A percentile compares a stretch with the other conserved stretches of the same genome.
phyloP scores from a whole-genome alignment of 2,797 vertebrate genomes.

The Ciconia nigra region DNA sequence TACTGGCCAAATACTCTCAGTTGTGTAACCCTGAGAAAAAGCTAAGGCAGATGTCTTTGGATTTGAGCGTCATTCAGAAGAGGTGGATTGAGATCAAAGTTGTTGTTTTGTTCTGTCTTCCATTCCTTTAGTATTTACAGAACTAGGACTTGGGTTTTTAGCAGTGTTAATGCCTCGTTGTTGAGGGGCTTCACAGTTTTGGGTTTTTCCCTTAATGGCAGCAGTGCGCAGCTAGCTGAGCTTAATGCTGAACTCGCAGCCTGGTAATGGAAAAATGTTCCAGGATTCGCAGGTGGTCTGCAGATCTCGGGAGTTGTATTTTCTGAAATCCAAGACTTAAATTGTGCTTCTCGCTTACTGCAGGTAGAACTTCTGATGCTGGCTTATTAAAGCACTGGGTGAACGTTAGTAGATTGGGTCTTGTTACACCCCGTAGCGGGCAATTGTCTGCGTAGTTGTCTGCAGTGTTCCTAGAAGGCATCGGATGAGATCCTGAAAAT shows the following conservation, averaged over 20 bases:
- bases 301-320: neutral
- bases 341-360: neutral
- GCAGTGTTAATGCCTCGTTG: neutral
- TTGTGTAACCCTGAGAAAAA: neutral
- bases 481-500: neutral
- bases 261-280: neutral
- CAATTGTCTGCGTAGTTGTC: accelerated
- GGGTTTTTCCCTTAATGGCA: neutral
- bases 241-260: accelerated
- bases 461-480: neutral
- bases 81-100: neutral
- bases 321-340: neutral
- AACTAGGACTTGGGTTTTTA: neutral
- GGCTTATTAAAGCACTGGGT: neutral
- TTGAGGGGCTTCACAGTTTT: neutral
- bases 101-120: neutral
- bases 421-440: accelerated
- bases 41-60: neutral
- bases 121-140: neutral
- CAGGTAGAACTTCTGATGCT: neutral
- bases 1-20: neutral
- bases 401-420: neutral
- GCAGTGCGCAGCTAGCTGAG: neutral
- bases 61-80: neutral
- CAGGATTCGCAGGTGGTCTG: neutral